A percentile compares a stretch with the other conserved stretches of the same genome.
These are phyloP conservation scores for Luperina nickerlii DNA, from an alignment of 2,888 invertebrate species.

Conservation along the genomic window DNA sequence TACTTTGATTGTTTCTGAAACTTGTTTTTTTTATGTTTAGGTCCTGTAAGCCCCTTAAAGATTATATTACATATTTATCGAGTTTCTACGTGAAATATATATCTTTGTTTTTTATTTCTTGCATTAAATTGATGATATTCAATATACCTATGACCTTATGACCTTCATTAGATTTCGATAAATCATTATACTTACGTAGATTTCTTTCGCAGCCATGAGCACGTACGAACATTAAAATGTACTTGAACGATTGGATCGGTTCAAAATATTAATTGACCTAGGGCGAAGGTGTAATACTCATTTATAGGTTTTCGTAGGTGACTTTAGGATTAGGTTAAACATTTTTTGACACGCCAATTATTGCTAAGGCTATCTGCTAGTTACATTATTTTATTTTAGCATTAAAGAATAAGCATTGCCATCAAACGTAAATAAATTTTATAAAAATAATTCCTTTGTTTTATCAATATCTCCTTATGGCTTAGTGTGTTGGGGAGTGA, in stretches of 20 bases:
- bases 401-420: neutral
- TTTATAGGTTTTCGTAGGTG: conserved; percentile 24
- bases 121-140: conserved; percentile 22
- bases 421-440: neutral
- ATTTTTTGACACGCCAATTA: neutral
- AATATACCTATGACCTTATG: conserved; percentile 32
- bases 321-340: conserved; percentile 11
- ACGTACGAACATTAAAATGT: conserved; percentile 44
- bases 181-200: conserved; percentile 28
- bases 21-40: too few relatives aligned
- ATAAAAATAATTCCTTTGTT: conserved; percentile 41
- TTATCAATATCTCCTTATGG: conserved; percentile 69
- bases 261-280: conserved; percentile 16
- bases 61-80: conserved; percentile 9
- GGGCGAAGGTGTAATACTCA: conserved; percentile 9
- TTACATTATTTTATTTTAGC: conserved; percentile 40
- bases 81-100: conserved; percentile 5
- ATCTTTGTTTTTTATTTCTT: conserved; percentile 13
- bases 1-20: too few relatives aligned
- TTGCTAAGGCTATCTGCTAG: conserved; percentile 8
- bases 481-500: conserved; percentile 80
- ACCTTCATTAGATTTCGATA: conserved; percentile 34
- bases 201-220: conserved; percentile 45
- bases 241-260: conserved; percentile 30
- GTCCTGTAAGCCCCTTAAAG: neutral